Evolutionary conservation across 2,113 vertebrate genomes (phyloP).

Genomic region (Chrysochloris asiatica): DNA sequence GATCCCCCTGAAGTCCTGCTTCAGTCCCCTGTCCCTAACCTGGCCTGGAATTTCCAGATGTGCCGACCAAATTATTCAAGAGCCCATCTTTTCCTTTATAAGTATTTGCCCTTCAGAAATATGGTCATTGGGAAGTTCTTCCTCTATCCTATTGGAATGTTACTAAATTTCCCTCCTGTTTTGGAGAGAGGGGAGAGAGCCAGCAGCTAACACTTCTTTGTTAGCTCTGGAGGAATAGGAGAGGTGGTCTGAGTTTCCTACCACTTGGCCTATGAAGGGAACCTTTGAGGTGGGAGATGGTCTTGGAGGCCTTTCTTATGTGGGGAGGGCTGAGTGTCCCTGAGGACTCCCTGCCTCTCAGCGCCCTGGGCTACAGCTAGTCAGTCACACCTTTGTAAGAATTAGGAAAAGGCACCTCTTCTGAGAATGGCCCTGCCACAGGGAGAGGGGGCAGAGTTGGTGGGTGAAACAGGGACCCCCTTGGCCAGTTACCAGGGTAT

Average conservation of each 20-base stretch:
- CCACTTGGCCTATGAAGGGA: background rate
- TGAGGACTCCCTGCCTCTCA: fast-evolving
- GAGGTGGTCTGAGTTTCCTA: background rate
- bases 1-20: background rate
- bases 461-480: background rate
- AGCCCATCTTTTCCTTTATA: background rate
- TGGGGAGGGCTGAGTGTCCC: background rate
- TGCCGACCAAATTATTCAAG: background rate
- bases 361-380: background rate
- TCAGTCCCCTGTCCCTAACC: background rate
- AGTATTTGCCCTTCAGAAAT: background rate
- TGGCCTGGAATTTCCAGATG: background rate
- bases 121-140: background rate
- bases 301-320: background rate
- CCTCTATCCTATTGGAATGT: background rate
- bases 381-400: background rate
- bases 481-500: background rate
- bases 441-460: background rate
- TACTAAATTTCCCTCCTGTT: background rate
- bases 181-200: background rate
- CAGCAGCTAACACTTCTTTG: background rate
- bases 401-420: background rate
- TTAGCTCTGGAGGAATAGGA: background rate
- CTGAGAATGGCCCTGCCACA: fast-evolving
- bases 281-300: background rate